Base-by-base conservation (phyloP, 2,113 vertebrate species). In the Mustela lutreola region DNA sequence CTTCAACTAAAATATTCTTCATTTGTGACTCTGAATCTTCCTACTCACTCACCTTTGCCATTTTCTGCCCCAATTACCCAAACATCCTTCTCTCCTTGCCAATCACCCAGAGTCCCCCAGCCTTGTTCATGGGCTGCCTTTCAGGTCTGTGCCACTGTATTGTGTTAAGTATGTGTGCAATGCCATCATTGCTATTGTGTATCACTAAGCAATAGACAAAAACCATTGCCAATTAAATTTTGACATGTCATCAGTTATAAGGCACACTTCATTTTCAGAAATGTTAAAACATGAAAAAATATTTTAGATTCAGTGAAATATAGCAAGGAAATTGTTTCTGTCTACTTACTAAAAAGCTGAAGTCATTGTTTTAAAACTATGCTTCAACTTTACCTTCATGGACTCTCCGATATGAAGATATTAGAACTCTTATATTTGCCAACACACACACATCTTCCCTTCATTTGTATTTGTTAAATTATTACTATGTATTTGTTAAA, bases 31-130 rank as follows among this genome's bases (percentile, higher is more conserved):
- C 36, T 31, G 89, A 94, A 79, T 95, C 71, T 24, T 90, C 67
- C 60, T 48, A 48, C 45, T 71, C 42, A 53, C 33, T 97, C 86
- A 86, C 79, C 92, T 97, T 93, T 93, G 85, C 86, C 39, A 70
- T 93, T 97, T 97, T 91, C 86, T 89, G 78, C 92, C 60, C 89
- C 89, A 83, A 2, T 86, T 95, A 95, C 67, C 18, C 73, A 96
- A 84, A 24, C n/a, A 19, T 42, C 85, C 80, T 92, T 88, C 28
- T 50, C 5, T 82, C 26, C 19, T 58, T 75, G 45, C 11, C 86
- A 21, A 0, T 87, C 89, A 78, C 14, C 1, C 39, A 18, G n/a
- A 56, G 45, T 28, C 18, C 50, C 3, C n/a, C 21, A 24, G 8
- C 28, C 42, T 33, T 81, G 31, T 15, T 18, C 14, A 45, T 4